Percentiles rank a stretch among this genome's conserved stretches.
Conservation (phyloP, 1,140 invertebrate species). For the Euwallacea fornicatus region DNA sequence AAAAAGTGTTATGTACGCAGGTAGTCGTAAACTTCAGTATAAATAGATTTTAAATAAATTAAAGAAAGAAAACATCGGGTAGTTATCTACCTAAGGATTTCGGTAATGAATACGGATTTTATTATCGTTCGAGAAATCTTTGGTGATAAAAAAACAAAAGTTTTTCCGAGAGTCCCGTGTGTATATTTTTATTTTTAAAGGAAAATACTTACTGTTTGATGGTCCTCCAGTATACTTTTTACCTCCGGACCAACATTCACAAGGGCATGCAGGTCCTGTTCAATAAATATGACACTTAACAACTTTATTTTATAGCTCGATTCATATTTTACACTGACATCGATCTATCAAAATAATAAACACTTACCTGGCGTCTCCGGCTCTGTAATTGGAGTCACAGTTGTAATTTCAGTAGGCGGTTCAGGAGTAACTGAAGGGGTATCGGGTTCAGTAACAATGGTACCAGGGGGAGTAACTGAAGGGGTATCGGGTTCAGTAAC, state of each 20-base stretch:
- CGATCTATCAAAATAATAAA: background rate
- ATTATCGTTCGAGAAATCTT: background rate
- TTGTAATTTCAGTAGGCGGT: background rate
- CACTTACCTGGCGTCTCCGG: background rate
- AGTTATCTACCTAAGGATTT: too few relatives aligned
- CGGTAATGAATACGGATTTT: too few relatives aligned
- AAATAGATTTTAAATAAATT: too few relatives aligned
- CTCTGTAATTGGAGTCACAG: background rate
- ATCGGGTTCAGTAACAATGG: background rate
- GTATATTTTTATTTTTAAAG: too few relatives aligned
- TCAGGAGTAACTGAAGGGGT: background rate
- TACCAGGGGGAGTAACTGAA: background rate
- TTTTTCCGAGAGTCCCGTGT: background rate
- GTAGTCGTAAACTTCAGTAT: too few relatives aligned
- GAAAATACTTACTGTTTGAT: background rate
- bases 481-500: background rate
- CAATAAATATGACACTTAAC: background rate
- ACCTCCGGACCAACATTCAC: background rate
- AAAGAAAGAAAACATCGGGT: too few relatives aligned
- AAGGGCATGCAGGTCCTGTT: slow-evolving; percentile 4
- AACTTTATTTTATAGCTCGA: background rate
- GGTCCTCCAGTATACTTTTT: slow-evolving; percentile 4
- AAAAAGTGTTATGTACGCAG: too few relatives aligned
- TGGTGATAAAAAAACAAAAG: background rate
- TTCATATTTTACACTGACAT: background rate